Conservation (phyloP, 2,888 invertebrate genomes). For the Hofmannophila pseudospretella region DNA sequence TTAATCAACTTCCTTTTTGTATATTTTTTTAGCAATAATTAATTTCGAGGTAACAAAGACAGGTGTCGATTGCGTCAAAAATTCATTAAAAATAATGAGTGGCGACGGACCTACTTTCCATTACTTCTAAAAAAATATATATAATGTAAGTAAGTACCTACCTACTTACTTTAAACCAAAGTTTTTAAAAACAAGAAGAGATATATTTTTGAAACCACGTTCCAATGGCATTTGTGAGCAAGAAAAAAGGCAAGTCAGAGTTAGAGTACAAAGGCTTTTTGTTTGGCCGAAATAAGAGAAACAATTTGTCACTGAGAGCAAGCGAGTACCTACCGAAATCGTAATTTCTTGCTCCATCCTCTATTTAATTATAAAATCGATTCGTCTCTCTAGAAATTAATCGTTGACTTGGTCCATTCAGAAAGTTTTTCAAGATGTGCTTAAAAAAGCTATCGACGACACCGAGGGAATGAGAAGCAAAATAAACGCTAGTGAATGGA, state of each 20-base stretch:
- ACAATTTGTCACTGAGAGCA: slow-evolving; percentile 27
- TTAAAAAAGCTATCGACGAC: slow-evolving; percentile 36
- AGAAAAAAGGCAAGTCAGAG: slow-evolving; percentile 21
- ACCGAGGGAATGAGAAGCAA: slow-evolving; percentile 16
- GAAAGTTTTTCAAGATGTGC: slow-evolving; percentile 29
- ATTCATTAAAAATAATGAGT: slow-evolving; percentile 57
- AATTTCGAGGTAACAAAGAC: slow-evolving; percentile 57
- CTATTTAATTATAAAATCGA: slow-evolving; percentile 47
- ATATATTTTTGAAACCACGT: slow-evolving; percentile 3
- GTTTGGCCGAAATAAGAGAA: slow-evolving; percentile 24
- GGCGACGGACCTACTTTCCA: slow-evolving; percentile 27
- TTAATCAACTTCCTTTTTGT: slow-evolving; percentile 53
- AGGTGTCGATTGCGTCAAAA: slow-evolving; percentile 64
- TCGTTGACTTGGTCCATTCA: slow-evolving; percentile 22
- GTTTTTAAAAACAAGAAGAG: neutral
- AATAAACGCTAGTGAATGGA: neutral
- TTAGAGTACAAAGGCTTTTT: slow-evolving; percentile 23
- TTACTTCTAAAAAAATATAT: slow-evolving; percentile 39
- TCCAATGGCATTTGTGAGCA: slow-evolving; percentile 7
- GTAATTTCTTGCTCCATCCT: slow-evolving; percentile 39
- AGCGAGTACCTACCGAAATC: slow-evolving; percentile 25
- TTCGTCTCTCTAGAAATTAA: slow-evolving; percentile 39
- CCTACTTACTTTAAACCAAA: too few species aligned
- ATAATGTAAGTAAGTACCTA: slow-evolving; percentile 31
- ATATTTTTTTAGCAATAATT: slow-evolving; percentile 57